Percentiles rank a stretch among this genome's conserved stretches.
These are phyloP conservation scores for Clangula hyemalis DNA, from an alignment of 2,797 vertebrate genomes.

Conservation along the genomic window DNA sequence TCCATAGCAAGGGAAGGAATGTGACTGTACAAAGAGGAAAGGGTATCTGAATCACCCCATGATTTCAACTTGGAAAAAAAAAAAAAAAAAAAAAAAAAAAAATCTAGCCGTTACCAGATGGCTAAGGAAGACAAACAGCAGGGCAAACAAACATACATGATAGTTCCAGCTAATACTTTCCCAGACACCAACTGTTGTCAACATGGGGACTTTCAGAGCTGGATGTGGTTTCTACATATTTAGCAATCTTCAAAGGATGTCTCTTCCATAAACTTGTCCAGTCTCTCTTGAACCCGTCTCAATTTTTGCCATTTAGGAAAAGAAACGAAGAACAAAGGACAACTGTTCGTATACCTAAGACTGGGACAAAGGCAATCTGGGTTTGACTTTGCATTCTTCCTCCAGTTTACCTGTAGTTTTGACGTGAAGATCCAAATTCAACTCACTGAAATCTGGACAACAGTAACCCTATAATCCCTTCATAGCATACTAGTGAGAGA, in stretches of 20 bases:
- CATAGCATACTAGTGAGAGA: neutral
- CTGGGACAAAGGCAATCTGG: neutral
- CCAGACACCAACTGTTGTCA: neutral
- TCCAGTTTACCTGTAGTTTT: neutral
- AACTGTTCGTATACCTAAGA: neutral
- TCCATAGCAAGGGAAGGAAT: neutral
- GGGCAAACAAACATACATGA: neutral
- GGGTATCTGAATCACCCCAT: neutral
- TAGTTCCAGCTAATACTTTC: neutral
- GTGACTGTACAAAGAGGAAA: neutral
- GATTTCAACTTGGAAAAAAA: neutral
- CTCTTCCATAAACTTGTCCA: neutral
- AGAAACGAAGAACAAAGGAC: neutral
- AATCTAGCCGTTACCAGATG: neutral
- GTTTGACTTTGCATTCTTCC: neutral
- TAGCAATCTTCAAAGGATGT: neutral
- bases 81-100: neutral
- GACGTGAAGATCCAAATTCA: neutral
- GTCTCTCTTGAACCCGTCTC: neutral
- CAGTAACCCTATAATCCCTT: neutral
- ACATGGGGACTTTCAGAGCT: neutral
- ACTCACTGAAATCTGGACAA: neutral
- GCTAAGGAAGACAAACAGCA: neutral
- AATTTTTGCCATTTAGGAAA: neutral
- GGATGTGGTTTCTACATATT: neutral